phyloP scores from a whole-genome alignment of 2,113 vertebrate genomes.

The Apistogramma diplotaenia region DNA sequence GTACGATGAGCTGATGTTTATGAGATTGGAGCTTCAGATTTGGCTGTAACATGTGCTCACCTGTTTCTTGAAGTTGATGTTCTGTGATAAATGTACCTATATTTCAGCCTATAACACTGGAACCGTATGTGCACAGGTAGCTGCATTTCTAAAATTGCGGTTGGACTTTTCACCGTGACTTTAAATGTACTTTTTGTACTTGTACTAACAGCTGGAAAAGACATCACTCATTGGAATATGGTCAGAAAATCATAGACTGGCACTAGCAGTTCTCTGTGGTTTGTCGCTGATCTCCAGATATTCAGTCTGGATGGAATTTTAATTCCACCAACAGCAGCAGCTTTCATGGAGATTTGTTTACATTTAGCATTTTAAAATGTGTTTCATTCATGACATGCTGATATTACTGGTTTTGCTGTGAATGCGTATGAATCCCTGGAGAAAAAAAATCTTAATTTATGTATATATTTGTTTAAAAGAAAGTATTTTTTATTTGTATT shows the following conservation, averaged over 20 bases:
- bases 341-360: neutral
- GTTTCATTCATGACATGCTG: neutral
- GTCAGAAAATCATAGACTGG: neutral
- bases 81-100: neutral
- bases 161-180: neutral
- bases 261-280: neutral
- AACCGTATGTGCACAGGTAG: neutral
- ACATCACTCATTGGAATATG: fast-evolving
- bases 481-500: neutral
- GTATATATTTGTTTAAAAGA: neutral
- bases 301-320: neutral
- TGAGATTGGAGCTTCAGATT: neutral
- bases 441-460: neutral
- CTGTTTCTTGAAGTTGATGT: neutral
- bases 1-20: neutral
- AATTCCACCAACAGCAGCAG: neutral
- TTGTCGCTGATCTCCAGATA: neutral
- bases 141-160: neutral
- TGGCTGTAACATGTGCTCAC: neutral
- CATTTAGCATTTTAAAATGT: neutral
- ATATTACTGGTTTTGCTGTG: neutral
- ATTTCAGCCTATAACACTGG: neutral
- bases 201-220: neutral
- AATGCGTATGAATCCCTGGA: neutral
- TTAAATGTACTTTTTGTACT: neutral